phyloP scores from a whole-genome alignment of 2,113 vertebrate genomes.

The Paraplagusia blochii region DNA sequence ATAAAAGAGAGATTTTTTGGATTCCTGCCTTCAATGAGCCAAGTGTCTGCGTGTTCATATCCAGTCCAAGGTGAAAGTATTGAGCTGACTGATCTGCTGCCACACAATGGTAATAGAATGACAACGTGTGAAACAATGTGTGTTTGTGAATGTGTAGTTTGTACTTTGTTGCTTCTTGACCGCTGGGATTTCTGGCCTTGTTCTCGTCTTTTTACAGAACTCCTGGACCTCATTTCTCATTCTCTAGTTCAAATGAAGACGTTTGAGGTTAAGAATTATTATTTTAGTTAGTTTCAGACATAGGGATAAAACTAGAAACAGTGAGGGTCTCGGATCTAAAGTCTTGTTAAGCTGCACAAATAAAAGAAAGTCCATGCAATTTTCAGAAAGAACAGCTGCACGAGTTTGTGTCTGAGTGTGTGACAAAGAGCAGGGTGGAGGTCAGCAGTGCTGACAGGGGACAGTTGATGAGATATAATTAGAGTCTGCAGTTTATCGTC shows the following conservation, averaged over 20 bases:
- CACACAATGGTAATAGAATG: constrained; percentile 24
- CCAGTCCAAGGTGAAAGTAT: constrained; percentile 27
- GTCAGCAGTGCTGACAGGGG: constrained; percentile 52
- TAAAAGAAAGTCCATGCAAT: not conserved
- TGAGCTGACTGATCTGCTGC: constrained; percentile 37
- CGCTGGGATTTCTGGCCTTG: too few relatives aligned
- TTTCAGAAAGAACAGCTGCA: not conserved
- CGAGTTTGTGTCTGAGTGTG: constrained; percentile 17
- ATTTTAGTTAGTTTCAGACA: too few relatives aligned
- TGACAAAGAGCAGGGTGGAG: constrained; percentile 48
- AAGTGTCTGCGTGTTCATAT: constrained; percentile 26
- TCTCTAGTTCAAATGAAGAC: too few relatives aligned
- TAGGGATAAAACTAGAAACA: too few relatives aligned
- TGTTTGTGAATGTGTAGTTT: constrained; percentile 7
- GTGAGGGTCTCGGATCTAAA: too few relatives aligned
- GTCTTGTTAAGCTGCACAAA: not conserved
- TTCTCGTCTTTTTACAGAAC: too few relatives aligned
- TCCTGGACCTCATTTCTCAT: too few relatives aligned
- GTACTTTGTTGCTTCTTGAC: too few relatives aligned
- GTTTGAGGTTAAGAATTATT: too few relatives aligned
- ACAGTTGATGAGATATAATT: constrained; percentile 76
- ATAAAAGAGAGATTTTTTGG: constrained; percentile 9
- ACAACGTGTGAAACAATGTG: constrained; percentile 11
- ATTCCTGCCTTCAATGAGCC: constrained; percentile 1
- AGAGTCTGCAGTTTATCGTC: constrained; percentile 57